Base-by-base conservation (phyloP, 2,888 invertebrate genomes). In the Macrophya alboannulata region DNA sequence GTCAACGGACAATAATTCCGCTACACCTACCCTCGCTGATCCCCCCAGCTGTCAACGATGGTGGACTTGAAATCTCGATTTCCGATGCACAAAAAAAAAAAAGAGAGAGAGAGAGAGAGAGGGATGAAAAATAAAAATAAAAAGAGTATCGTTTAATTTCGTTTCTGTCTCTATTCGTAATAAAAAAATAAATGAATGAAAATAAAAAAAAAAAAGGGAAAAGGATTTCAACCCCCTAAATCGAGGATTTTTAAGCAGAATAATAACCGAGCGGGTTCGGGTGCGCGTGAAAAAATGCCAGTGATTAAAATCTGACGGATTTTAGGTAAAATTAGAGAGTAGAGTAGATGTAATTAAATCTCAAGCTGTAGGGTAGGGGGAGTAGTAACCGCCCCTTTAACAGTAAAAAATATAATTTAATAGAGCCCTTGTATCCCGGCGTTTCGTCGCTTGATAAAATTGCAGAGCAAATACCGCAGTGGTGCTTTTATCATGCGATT, bases 281-380 rank as follows among this genome's bases (percentile, higher is more conserved):
- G 25, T 21, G 40, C 17, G 51, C 37, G 17, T 0, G 17, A 17
- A 55, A 77, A 55, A 12, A n/a, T n/a, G 31, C 55, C 77, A 12
- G 77, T 77, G 77, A 77, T 77, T 55, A 77, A 77, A 77, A 77
- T 77, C 77, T 25, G 77, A 77, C 51, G 77, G 77, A 55, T 77
- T 77, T 77, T 37, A 17, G 77, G 12, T 31, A 37, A 77, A 77
- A 77, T 77, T 51, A 77, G 77, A 77, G 77, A 31, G 77, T 43
- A 45, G 43, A 74, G 72, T 25, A 17, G 77, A 31, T 51, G 55
- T 55, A 55, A 55, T 77, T 55, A 51, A 77, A 77, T 77, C 37
- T 74, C 74, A 8, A 55, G 15, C 6, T 68, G 37, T 1, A 1
- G 74, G 25, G 3, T 25, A 31, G 31, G 15, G 15, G 10, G 6